These are phyloP conservation scores for Zygaena filipendulae DNA, from an alignment of 2,888 invertebrate genomes.

Conservation along the genomic window DNA sequence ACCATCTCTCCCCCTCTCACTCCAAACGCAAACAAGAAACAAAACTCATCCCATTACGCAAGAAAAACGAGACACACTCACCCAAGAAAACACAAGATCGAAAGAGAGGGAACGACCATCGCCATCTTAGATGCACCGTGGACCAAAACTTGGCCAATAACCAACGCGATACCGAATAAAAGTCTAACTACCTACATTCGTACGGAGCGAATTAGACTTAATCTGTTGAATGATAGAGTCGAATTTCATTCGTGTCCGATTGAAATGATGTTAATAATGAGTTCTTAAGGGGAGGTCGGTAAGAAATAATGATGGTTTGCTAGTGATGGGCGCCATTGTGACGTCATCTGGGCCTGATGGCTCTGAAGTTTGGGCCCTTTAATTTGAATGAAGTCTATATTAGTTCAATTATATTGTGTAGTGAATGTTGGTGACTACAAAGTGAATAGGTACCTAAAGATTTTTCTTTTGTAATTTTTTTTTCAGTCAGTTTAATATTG, in stretches of 20 bases:
- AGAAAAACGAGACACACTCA: slow-evolving; percentile 41
- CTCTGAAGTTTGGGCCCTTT: slow-evolving; percentile 37
- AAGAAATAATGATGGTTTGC: slow-evolving; percentile 40
- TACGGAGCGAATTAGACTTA: slow-evolving; percentile 38
- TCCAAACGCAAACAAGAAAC: slow-evolving; percentile 45
- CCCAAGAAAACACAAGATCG: slow-evolving; percentile 18
- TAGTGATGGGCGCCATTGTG: slow-evolving; percentile 35
- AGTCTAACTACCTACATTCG: no score
- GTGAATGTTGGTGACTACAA: no score
- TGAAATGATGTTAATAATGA: slow-evolving; percentile 44
- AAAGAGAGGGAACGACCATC: slow-evolving; percentile 36
- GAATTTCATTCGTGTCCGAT: slow-evolving; percentile 22
- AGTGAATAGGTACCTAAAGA: no score
- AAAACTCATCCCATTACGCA: slow-evolving; percentile 49
- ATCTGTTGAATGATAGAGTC: slow-evolving; percentile 24
- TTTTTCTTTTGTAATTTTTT: no score
- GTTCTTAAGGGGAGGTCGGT: slow-evolving; percentile 44
- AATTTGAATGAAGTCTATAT: no score
- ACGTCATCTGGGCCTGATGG: no score
- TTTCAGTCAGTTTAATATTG: no score
- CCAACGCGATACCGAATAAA: no score
- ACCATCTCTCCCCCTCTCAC: slow-evolving; percentile 33
- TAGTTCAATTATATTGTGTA: no score
- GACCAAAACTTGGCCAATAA: slow-evolving; percentile 66
- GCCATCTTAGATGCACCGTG: slow-evolving; percentile 65